Evolutionary conservation across 2,888 invertebrate genomes (phyloP), one percentile per base, ranked within the genome.

Genomic region (Magallana nippona): DNA sequence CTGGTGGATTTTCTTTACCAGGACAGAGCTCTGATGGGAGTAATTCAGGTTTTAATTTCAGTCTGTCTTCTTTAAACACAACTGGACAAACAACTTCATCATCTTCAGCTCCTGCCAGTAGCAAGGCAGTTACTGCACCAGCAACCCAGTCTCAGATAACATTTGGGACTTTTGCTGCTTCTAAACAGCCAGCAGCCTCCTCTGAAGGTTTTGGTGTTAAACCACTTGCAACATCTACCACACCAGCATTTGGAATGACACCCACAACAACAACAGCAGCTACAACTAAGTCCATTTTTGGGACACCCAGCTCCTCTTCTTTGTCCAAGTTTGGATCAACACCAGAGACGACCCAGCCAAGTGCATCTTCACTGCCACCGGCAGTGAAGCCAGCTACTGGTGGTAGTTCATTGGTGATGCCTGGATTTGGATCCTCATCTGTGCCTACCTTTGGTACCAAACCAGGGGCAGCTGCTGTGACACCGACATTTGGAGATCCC

Each of bases 261-360:
- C 44, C 44, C 44, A 44, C 44, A 44, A 78, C 79, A 19, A 44
- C 78, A 60, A 5, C 78, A 44, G 11, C 78, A 32, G n/a, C 32
- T 56, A 10, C 56, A 17, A 32, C 82, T 13, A 22, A 71, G 32
- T 27, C 82, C 1, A 79, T 32, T 44, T 79, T 80, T 84, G 82
- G 82, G 32, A 27, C 78, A 58, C 17, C 83, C 11, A 60, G 79
- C 57, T 60, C 82, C 19, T 27, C 81, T 32, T 15, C 83, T 56
- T 22, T 71, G 71, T 32, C 22, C 10, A 71, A 71, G 32, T 71
- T 71, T 71, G 71, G 71, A 15, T 27, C 22, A 32, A 57, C 63
- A 17, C 22, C 63, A 56, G 22, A 17, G 22, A 44, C 62, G 77
- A 56, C 78, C 15, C 55, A 56, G 19, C 19, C 83, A 78, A 82